Conservation (phyloP, 2,113 vertebrate species). For the Brachypteracias leptosomus region DNA sequence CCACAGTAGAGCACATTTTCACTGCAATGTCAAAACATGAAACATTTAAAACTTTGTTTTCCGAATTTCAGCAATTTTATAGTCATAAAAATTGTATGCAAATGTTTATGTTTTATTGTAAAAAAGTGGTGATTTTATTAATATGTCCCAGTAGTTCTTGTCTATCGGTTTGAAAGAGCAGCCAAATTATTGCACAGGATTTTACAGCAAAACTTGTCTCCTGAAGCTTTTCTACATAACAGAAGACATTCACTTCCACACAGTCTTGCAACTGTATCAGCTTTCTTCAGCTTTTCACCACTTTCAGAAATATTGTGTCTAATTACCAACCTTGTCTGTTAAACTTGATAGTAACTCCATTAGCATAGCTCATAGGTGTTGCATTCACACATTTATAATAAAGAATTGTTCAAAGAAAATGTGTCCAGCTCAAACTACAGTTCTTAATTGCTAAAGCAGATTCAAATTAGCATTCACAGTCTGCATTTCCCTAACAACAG, state of each 20-base stretch:
- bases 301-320: neutral
- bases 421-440: constrained; percentile 14
- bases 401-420: constrained; percentile 5
- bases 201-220: neutral
- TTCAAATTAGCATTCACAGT: constrained; percentile 64
- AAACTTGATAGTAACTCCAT: neutral
- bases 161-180: neutral
- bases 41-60: neutral
- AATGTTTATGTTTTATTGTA: neutral
- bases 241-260: neutral
- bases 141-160: neutral
- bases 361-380: constrained; percentile 1
- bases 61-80: neutral
- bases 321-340: neutral
- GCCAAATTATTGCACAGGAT: neutral
- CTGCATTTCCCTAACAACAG: constrained; percentile 58
- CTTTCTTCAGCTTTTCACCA: neutral
- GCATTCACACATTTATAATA: neutral
- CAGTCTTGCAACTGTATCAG: neutral
- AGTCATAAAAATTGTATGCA: neutral
- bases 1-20: neutral
- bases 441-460: constrained; percentile 50
- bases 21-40: neutral
- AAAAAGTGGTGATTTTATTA: neutral
- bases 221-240: neutral